Conservation (phyloP, 2,888 invertebrate genomes). For the Eupithecia dodoneata region DNA sequence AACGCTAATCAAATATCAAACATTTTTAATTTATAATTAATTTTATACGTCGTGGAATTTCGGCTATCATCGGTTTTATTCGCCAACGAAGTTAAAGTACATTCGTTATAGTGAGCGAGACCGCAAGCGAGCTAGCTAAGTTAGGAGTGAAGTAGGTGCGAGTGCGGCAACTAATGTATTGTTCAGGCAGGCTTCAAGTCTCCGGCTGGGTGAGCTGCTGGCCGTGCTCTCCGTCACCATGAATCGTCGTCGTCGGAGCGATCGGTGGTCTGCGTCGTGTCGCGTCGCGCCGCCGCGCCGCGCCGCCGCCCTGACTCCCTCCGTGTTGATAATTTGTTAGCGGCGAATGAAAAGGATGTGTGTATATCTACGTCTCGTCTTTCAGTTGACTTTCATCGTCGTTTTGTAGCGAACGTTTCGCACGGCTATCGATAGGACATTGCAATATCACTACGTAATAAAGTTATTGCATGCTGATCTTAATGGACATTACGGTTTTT, state of each 20-base stretch:
- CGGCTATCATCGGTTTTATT: constrained; percentile 66
- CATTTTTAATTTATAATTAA: constrained; percentile 54
- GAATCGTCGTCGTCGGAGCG: constrained; percentile 56
- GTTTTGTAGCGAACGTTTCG: constrained; percentile 83
- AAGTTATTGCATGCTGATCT: constrained; percentile 68
- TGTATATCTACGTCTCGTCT: constrained; percentile 83
- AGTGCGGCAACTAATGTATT: constrained; percentile 69
- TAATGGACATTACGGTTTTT: constrained; percentile 52
- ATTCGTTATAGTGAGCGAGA: constrained; percentile 73
- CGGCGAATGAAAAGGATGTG: constrained; percentile 81
- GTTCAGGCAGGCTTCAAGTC: constrained; percentile 57
- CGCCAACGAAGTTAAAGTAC: constrained; percentile 59
- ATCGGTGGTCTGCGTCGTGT: constrained; percentile 54
- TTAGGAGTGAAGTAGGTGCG: constrained; percentile 69
- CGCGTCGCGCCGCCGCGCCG: constrained; percentile 52
- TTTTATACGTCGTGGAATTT: constrained; percentile 64
- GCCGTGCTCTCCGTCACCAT: constrained; percentile 53
- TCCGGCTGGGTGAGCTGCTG: constrained; percentile 53
- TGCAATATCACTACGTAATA: constrained; percentile 82
- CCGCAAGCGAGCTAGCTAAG: constrained; percentile 62
- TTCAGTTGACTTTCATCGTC: constrained; percentile 84
- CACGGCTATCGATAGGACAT: constrained; percentile 80
- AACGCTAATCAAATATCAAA: constrained; percentile 64
- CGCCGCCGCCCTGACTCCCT: constrained; percentile 53
- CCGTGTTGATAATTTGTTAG: constrained; percentile 79